A percentile compares a stretch with the other conserved stretches of the same genome.
Conservation (phyloP, 2,888 invertebrate genomes). For the Hipparchia sbordonii region DNA sequence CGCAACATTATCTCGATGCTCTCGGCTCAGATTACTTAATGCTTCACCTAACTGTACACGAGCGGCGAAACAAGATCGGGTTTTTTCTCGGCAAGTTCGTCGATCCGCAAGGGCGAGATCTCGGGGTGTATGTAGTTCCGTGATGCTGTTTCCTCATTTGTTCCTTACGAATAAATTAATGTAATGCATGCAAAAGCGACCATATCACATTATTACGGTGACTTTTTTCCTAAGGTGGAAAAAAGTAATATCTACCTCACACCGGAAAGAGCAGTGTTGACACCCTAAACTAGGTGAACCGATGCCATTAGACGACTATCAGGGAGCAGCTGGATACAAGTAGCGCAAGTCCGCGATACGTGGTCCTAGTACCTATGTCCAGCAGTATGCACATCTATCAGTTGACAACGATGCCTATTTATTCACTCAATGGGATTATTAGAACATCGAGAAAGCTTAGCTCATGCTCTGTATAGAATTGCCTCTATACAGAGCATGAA, state of each 20-base stretch:
- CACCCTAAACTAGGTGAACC: too few relatives aligned
- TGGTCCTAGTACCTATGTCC: too few relatives aligned
- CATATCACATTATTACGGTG: not conserved
- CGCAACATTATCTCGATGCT: conserved; percentile 80
- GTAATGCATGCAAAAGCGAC: not conserved
- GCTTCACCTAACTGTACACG: conserved; percentile 77
- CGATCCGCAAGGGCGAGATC: conserved; percentile 63
- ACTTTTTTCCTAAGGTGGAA: not conserved
- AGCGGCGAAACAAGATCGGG: conserved; percentile 75
- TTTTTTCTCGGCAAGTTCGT: conserved; percentile 76
- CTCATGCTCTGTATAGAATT: too few relatives aligned
- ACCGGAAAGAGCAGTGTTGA: too few relatives aligned
- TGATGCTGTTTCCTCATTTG: conserved; percentile 36
- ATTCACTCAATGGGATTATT: too few relatives aligned
- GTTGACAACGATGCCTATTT: too few relatives aligned
- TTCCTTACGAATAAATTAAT: conserved; percentile 20
- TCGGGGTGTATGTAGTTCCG: conserved; percentile 61
- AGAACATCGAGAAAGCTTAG: too few relatives aligned
- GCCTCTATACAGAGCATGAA: too few relatives aligned
- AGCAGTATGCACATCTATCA: too few relatives aligned
- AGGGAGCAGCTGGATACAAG: too few relatives aligned
- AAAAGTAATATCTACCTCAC: not conserved
- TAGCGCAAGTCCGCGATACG: too few relatives aligned
- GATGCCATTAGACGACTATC: too few relatives aligned
- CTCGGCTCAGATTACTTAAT: conserved; percentile 81